phyloP scores from a whole-genome alignment of 23 tunicate genomes.

The Trididemnum miniatum region DNA sequence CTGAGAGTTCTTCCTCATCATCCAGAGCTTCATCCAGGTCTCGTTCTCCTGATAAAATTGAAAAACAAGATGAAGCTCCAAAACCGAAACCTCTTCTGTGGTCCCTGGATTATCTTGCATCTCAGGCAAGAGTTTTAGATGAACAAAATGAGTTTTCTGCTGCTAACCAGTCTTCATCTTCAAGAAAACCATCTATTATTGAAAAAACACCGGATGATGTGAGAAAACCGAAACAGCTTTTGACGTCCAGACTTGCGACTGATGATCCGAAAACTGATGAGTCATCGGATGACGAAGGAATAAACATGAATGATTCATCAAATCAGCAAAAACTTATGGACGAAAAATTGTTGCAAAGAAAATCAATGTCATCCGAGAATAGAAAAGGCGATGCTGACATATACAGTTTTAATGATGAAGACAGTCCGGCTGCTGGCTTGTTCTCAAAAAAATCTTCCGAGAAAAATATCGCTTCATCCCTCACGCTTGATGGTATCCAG shows the following conservation, averaged over 20 bases:
- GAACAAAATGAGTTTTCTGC: constrained; percentile 46
- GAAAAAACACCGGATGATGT: neutral
- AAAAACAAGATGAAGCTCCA: constrained; percentile 50
- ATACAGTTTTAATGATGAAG: constrained; percentile 73
- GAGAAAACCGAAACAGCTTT: neutral
- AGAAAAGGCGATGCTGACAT: constrained; percentile 38
- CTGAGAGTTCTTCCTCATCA: constrained; percentile 69
- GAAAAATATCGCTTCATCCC: neutral
- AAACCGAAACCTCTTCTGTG: constrained; percentile 76
- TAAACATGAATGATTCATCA: neutral
- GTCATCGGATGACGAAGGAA: neutral
- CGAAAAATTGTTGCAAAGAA: neutral
- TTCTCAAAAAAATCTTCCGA: constrained; percentile 5
- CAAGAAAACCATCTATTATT: neutral
- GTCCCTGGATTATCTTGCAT: constrained; percentile 86
- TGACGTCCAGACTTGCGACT: neutral
- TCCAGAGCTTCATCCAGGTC: constrained; percentile 68
- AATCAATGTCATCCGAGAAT: neutral
- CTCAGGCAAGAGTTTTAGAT: constrained; percentile 84
- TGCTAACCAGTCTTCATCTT: neutral
- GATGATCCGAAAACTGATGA: neutral
- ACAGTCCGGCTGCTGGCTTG: neutral
- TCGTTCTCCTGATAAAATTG: constrained; percentile 63
- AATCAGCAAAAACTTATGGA: neutral
- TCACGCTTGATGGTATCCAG: neutral